Evolutionary conservation across 2,113 vertebrate species (phyloP).

Genomic region (Ranitomeya variabilis): DNA sequence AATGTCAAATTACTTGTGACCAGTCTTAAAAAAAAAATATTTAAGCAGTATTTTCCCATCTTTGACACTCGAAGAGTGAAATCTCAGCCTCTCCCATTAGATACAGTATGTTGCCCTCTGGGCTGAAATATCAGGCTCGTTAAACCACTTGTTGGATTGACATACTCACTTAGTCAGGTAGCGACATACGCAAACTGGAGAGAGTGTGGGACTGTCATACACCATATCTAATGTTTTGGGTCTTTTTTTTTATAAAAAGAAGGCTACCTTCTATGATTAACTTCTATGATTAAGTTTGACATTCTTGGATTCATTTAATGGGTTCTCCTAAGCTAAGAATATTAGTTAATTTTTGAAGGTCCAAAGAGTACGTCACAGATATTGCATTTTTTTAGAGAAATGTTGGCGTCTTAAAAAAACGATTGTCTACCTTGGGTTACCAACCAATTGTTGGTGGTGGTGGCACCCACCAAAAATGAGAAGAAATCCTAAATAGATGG

Average conservation of each 20-base stretch:
- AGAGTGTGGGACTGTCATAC: background rate
- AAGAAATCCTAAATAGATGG: background rate
- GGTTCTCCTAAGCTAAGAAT: background rate
- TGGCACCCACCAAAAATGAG: background rate
- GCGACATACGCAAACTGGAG: background rate
- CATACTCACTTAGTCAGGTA: conserved; percentile 3
- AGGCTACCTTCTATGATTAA: background rate
- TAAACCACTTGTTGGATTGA: background rate
- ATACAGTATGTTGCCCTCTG: background rate
- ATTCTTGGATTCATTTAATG: background rate
- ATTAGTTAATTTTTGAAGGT: too few relatives aligned
- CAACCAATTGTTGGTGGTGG: background rate
- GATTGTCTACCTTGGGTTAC: background rate
- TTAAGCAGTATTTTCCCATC: conserved; percentile 4
- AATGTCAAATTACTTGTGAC: background rate
- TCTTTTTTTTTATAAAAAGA: background rate
- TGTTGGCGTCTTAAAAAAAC: too few relatives aligned
- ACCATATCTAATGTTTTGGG: background rate
- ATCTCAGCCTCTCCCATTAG: background rate
- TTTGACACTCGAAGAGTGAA: background rate
- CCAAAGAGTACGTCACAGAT: too few relatives aligned
- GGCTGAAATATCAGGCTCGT: background rate
- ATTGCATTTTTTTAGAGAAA: too few relatives aligned
- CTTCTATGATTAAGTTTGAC: background rate
- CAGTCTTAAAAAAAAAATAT: conserved; percentile 18